A percentile compares a stretch with the other conserved stretches of the same genome.
phyloP scores from a whole-genome alignment of 2,888 invertebrate species.

The Nezara viridula region DNA sequence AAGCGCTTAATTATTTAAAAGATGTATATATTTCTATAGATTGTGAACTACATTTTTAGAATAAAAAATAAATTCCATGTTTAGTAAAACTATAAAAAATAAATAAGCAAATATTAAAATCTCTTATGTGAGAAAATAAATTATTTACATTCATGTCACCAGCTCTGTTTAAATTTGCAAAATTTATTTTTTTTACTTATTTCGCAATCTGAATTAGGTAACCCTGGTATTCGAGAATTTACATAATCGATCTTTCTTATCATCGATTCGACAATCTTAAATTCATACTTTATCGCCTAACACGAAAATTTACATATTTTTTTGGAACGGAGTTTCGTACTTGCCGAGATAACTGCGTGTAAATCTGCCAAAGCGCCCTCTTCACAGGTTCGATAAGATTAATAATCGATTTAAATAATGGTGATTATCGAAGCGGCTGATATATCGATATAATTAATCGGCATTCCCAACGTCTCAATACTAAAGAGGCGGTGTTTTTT shows the following conservation, averaged over 20 bases:
- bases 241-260: conserved; percentile 19
- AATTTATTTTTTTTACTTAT: not conserved
- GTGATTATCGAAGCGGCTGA: conserved; percentile 5
- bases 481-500: not conserved
- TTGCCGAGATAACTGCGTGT: not conserved
- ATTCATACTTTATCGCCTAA: conserved; percentile 11
- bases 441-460: conserved; percentile 19
- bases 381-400: not conserved
- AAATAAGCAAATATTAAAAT: no score
- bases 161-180: not conserved
- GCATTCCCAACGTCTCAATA: conserved; percentile 22
- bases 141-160: not conserved
- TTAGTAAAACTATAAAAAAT: no score
- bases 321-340: conserved; percentile 16
- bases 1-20: no score
- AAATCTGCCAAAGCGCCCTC: conserved; percentile 11
- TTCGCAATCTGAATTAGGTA: not conserved
- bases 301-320: conserved; percentile 11
- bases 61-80: no score
- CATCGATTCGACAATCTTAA: conserved; percentile 6
- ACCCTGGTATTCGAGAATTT: not conserved
- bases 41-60: no score
- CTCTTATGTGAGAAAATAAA: not conserved
- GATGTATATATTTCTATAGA: no score
- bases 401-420: conserved; percentile 22